phyloP scores from a whole-genome alignment of 2,888 invertebrate species.

The Eucera pruinosa region DNA sequence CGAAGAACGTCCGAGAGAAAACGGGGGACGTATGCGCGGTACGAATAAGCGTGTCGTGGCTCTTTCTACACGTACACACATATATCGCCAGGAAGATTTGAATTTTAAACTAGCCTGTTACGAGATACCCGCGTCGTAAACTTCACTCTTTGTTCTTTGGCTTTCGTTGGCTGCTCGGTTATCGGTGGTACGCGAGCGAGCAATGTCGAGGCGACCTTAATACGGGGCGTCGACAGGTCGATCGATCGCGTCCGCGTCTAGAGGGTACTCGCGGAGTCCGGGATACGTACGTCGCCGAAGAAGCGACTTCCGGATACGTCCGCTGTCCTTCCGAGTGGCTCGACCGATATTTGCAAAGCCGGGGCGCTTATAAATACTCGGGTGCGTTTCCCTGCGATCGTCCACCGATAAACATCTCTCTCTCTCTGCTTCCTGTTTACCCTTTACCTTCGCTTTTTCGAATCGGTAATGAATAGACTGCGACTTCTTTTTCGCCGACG shows the following conservation, averaged over 20 bases:
- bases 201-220: slow-evolving; percentile 30
- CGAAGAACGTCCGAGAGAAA: too few species aligned
- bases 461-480: too few species aligned
- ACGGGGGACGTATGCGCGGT: too few species aligned
- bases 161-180: neutral
- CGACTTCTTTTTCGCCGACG: too few species aligned
- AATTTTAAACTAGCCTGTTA: slow-evolving; percentile 10
- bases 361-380: slow-evolving; percentile 1
- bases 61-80: too few species aligned
- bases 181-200: neutral
- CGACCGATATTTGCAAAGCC: slow-evolving; percentile 19
- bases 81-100: slow-evolving; percentile 6
- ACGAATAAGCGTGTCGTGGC: too few species aligned
- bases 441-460: too few species aligned
- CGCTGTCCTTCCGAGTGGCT: slow-evolving; percentile 2
- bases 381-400: slow-evolving; percentile 12
- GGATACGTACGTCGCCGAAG: too few species aligned
- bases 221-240: slow-evolving; percentile 7
- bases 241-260: slow-evolving; percentile 28
- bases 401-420: too few species aligned
- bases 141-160: neutral
- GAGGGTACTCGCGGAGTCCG: slow-evolving; percentile 3
- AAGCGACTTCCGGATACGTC: slow-evolving; percentile 31
- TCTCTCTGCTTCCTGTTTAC: slow-evolving; percentile 3
- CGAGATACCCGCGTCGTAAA: too few species aligned